Conservation (phyloP, 2,797 vertebrate genomes). For the Staurois parvus region DNA sequence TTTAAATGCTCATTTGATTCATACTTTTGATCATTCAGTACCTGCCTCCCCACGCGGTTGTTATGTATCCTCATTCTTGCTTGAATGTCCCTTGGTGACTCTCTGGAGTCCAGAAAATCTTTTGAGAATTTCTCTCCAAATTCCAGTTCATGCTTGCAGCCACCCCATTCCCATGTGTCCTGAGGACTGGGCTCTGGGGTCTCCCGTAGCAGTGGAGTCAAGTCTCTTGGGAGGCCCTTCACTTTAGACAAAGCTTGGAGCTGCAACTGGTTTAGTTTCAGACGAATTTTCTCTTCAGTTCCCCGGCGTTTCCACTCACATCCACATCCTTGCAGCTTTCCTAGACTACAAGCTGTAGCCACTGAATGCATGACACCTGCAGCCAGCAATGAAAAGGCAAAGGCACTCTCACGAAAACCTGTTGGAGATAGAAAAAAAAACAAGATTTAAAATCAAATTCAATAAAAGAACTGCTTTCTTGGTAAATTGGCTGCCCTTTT, state of each 20-base stretch:
- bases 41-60: constrained; percentile 91
- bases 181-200: constrained; percentile 79
- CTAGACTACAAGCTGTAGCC: constrained; percentile 91
- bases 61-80: constrained; percentile 93
- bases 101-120: constrained; percentile 90
- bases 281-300: constrained; percentile 86
- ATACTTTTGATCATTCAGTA: constrained; percentile 66
- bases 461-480: too few relatives aligned
- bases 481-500: too few relatives aligned
- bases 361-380: constrained; percentile 93
- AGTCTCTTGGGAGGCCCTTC: constrained; percentile 75
- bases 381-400: constrained; percentile 89
- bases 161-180: constrained; percentile 95
- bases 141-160: constrained; percentile 88
- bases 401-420: constrained; percentile 91
- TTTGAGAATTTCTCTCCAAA: constrained; percentile 91
- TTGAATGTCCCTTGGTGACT: constrained; percentile 89
- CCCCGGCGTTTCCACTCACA: constrained; percentile 85
- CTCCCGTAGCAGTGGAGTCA: constrained; percentile 77
- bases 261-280: constrained; percentile 90
- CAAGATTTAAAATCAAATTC: background rate
- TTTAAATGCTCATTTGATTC: too few relatives aligned
- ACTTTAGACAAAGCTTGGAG: constrained; percentile 86
- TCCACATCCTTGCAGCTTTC: constrained; percentile 89
- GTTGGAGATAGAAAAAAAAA: background rate